These are phyloP conservation scores for Venustoraphidia nigricollis DNA, from an alignment of 2,888 invertebrate species.

Conservation along the genomic window DNA sequence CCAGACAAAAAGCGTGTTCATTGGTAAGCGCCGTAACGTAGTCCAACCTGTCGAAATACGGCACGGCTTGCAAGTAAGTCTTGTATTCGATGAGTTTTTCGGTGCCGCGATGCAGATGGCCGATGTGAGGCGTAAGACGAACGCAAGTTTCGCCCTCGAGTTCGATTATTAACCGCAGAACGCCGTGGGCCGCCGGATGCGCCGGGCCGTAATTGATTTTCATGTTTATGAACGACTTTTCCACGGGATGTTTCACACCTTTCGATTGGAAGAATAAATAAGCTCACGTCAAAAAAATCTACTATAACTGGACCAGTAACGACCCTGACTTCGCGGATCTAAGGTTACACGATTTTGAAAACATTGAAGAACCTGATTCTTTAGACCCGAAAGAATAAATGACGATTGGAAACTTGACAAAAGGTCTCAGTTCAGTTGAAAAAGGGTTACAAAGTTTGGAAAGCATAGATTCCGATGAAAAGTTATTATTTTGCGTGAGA, in stretches of 20 bases:
- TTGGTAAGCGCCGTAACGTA: conserved; percentile 75
- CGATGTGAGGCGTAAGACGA: conserved; percentile 58
- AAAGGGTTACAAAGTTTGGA: no score
- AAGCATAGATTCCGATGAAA: no score
- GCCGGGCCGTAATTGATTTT: conserved; percentile 76
- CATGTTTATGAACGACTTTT: conserved; percentile 47
- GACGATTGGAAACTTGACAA: no score
- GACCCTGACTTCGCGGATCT: no score
- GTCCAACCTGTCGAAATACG: conserved; percentile 77
- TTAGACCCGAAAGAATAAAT: no score
- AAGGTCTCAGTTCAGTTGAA: no score
- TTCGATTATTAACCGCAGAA: conserved; percentile 62
- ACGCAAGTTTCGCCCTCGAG: conserved; percentile 57
- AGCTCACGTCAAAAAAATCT: no score
- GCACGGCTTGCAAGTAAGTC: conserved; percentile 69
- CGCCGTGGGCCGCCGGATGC: conserved; percentile 86
- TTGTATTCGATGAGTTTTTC: conserved; percentile 85
- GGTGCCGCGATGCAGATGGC: conserved; percentile 73
- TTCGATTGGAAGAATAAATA: conserved; percentile 26
- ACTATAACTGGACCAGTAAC: no score
- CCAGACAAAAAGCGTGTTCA: conserved; percentile 62
- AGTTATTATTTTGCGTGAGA: no score
- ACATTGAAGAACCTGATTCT: no score
- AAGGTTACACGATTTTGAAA: no score
- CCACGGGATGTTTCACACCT: conserved; percentile 28